Base-by-base conservation (phyloP, 2,888 invertebrate genomes). In the Diogma glabrata region DNA sequence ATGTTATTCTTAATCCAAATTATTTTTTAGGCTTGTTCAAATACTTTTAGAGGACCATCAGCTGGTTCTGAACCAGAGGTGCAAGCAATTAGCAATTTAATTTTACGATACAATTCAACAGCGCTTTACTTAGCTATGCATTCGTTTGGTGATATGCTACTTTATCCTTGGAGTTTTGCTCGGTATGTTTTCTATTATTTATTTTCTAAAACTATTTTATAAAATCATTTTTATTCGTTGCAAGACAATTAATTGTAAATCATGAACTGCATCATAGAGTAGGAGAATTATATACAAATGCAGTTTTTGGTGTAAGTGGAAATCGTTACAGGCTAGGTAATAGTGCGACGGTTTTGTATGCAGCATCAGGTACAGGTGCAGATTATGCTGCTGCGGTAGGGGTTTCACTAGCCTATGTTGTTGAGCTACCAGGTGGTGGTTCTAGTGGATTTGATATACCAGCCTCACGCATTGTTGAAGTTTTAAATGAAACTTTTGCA, bases 81-180 rank as follows among this genome's bases (percentile, higher is more conserved):
- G 0, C 61, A 61, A 26, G 71, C 75, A 36, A 69, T 87, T 3
- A 69, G 78, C 0, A 74, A 80, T 53, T 72, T 81, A 54, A 62
- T 86, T 30, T 59, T 72, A 3, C 64, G 72, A 2, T 62, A 77
- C 23, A 67, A 61, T 51, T 64, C 73, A 12, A 70, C 78, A 19
- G 74, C 79, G 49, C 67, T 84, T 53, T 89, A 85, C 63, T 60
- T 88, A 9, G 79, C 82, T 1, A 70, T 88, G 54, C 89, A 90
- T 62, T 82, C 87, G 14, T 87, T 76, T 59, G 87, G 87, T 12
- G 75, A 77, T 56, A 79, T 77, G 64, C 65, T 84, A 22, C 62
- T 84, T 2, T 82, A 83, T 60, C 79, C 82, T 0, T 85, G 81
- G 81, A 82, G 82, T 2, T 81, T 75, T 40, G 63, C 64, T 3